Conservation (phyloP, 2,888 invertebrate species). For the Syrista parreyssii region DNA sequence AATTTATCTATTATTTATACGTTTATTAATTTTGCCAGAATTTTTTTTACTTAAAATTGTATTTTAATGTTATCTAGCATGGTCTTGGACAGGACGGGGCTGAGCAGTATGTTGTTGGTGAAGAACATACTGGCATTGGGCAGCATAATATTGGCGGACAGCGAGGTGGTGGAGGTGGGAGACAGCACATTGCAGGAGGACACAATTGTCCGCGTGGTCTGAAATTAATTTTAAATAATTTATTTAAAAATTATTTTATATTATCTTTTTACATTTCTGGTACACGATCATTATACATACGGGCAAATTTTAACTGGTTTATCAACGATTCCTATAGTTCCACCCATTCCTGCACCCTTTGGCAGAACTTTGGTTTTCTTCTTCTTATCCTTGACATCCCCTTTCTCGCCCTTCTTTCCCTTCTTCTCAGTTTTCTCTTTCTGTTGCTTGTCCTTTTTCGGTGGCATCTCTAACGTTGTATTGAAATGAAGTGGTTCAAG, state of each 20-base stretch:
- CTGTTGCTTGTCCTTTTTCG: slow-evolving; percentile 8
- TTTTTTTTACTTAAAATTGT: slow-evolving; percentile 2
- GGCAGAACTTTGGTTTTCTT: slow-evolving; percentile 23
- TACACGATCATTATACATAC: slow-evolving; percentile 17
- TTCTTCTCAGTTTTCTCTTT: neutral
- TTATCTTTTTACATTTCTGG: neutral
- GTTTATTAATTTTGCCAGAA: slow-evolving; percentile 14
- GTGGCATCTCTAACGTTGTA: slow-evolving; percentile 10
- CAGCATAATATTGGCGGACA: slow-evolving; percentile 21
- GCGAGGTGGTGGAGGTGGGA: slow-evolving; percentile 16
- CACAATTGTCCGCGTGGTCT: neutral
- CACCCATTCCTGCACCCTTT: slow-evolving; percentile 37
- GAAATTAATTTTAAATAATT: too few species aligned
- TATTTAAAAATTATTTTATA: too few species aligned
- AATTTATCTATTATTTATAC: slow-evolving; percentile 19
- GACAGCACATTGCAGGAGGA: neutral
- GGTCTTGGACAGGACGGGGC: slow-evolving; percentile 15
- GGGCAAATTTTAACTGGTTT: slow-evolving; percentile 30
- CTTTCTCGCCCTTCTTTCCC: neutral
- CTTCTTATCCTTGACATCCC: slow-evolving; percentile 11
- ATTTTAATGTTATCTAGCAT: slow-evolving; percentile 17
- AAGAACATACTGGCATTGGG: slow-evolving; percentile 19
- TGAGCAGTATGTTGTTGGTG: slow-evolving; percentile 14
- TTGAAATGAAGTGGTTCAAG: neutral
- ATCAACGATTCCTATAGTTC: slow-evolving; percentile 31